Percentiles rank a stretch among this genome's conserved stretches.
phyloP scores from a whole-genome alignment of 2,888 invertebrate genomes.

The Ophion slaviceki region DNA sequence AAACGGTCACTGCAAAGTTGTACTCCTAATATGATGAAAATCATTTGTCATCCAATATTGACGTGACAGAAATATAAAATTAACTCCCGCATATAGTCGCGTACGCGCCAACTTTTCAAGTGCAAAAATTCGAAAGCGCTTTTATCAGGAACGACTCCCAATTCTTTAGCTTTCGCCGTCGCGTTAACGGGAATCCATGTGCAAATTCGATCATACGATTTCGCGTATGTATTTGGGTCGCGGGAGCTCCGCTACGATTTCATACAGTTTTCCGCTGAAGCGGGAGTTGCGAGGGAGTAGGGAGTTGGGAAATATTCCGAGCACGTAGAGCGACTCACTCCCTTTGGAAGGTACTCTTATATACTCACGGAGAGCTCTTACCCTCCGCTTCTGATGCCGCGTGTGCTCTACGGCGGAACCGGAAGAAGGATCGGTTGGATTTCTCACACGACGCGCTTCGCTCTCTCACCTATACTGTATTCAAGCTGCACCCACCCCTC shows the following conservation, averaged over 20 bases:
- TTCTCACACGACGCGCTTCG: slow-evolving; percentile 65
- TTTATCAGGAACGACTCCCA: slow-evolving; percentile 60
- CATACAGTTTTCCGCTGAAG: slow-evolving; percentile 41
- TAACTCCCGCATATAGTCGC: slow-evolving; percentile 2
- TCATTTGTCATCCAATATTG: too few relatives aligned
- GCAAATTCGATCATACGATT: slow-evolving; percentile 55
- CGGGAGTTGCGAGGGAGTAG: slow-evolving; percentile 18
- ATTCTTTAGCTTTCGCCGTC: slow-evolving; percentile 40
- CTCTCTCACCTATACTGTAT: slow-evolving; percentile 43
- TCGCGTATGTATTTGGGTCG: slow-evolving; percentile 35
- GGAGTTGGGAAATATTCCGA: slow-evolving; percentile 64
- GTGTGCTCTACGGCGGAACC: slow-evolving; percentile 56
- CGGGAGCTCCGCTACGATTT: slow-evolving; percentile 28
- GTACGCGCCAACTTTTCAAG: slow-evolving; percentile 31
- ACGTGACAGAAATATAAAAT: slow-evolving; percentile 22
- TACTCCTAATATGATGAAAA: too few relatives aligned
- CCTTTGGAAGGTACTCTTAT: slow-evolving; percentile 44
- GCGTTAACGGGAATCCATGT: slow-evolving; percentile 65
- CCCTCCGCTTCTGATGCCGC: slow-evolving; percentile 44
- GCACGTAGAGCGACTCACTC: slow-evolving; percentile 67
- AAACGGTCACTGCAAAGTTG: too few relatives aligned
- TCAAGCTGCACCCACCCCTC: slow-evolving; percentile 43
- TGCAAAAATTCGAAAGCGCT: slow-evolving; percentile 47
- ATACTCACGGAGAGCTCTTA: slow-evolving; percentile 43
- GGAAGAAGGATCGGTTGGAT: slow-evolving; percentile 70